Base-by-base conservation (phyloP, 2,888 invertebrate species). In the Caenorhabditis plicata region DNA sequence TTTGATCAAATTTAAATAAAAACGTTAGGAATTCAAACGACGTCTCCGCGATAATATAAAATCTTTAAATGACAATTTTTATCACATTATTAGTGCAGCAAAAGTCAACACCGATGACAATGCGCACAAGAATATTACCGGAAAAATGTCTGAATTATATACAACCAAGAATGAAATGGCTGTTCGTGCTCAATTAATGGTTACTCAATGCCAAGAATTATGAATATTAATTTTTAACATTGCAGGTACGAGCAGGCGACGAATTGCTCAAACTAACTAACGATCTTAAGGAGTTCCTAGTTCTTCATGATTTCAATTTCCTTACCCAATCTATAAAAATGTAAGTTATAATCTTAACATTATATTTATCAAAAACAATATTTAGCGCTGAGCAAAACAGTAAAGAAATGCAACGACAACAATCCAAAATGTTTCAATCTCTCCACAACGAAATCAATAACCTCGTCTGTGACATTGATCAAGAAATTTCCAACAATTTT, bases 291-390 rank as follows among this genome's bases (percentile, higher is more conserved):
- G 95, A 98, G 81, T 98, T 95, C 82, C 85, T 96, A 38, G 94
- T 96, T 76, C 85, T 98, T 19, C 96, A 96, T 82, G 96, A 98
- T 83, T 98, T 98, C 81, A 93, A 93, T 38, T 93, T 94, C 1
- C 92, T 96, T 0, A 96, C 96, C 82, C 93, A 95, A 80, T 91
- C 94, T 0, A 95, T 96, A 64, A 63, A 63, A 43, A 25, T 53
- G 65, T 63, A 25, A 53, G 57, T 38, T 25, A 41, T 32, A 40
- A 7, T 26, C 25, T 5, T 39, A 11, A 23, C 11, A 27, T 26
- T n/a, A n/a, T 38, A 4, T 4, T 33, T 13, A 33, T 7, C 29
- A 39, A 39, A 39, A 29, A 17, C 2, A 9, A 13, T 29, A 55
- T 74, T 63, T 45, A 73, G 74, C 25, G 75, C 71, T 7, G 71